Evolutionary conservation across 2,113 vertebrate genomes (phyloP), one percentile per base, ranked within the genome.

Genomic region (Diadophis punctatus): DNA sequence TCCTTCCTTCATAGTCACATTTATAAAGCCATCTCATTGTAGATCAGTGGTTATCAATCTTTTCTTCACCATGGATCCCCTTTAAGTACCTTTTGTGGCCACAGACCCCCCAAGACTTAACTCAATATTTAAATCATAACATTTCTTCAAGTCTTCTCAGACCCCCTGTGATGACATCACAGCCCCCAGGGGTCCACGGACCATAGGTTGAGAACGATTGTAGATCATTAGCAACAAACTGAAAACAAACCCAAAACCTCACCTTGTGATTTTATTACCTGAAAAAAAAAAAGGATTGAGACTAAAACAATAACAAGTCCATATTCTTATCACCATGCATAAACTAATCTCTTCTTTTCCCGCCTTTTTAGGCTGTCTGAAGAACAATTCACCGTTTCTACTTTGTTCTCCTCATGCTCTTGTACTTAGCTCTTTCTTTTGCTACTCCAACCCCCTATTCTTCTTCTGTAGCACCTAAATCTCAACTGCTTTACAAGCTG

Each of bases 401-500:
- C 90, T 93, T 39, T 27, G 51, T 60, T n/a, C 86, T 34, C 90
- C 84, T 92, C 91, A 20, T 6, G 20, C 51, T 34, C 90, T 89
- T 87, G 5, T 88, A 87, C 90, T 74, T 93, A 95, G 90, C 80
- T 93, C 94, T 80, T 93, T 88, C 85, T 2, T 1, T 92, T 10
- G n/a, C 34, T 91, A 85, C 23, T 53, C 84, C 23, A 88, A 16
- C 91, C 88, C 94, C 43, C 90, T 86, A 89, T 88, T 93, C 16
- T 94, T 94, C 93, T 92, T 89, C 94, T 94, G 58, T 90, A 96
- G 92, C 91, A 95, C 91, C 90, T 90, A 96, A 94, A 95, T 96
- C 94, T 96, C 93, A 55, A 55, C 94, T 95, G 92, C 95, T 97
- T 97, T 97, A 97, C 95, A 97, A 97, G 97, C 96, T 96, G 95